A percentile compares a stretch with the other conserved stretches of the same genome.
Conservation (phyloP, 2,888 invertebrate genomes). For the Pinctada fucata region DNA sequence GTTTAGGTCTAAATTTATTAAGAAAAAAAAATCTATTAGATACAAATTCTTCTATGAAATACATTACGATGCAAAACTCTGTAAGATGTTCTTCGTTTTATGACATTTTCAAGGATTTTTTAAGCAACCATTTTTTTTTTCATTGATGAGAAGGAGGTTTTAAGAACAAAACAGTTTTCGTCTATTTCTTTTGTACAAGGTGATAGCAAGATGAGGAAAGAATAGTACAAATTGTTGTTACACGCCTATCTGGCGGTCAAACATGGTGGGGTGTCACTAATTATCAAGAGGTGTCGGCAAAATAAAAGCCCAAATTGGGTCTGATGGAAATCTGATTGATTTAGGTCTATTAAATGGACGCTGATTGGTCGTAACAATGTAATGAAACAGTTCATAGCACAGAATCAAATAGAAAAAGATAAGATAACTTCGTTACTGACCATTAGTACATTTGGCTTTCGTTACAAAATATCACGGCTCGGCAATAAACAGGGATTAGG, state of each 20-base stretch:
- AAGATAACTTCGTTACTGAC: constrained; percentile 27
- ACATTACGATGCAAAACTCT: too few species aligned
- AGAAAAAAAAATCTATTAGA: too few species aligned
- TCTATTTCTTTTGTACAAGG: too few species aligned
- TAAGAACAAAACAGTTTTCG: too few species aligned
- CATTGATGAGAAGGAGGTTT: too few species aligned
- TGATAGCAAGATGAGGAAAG: too few species aligned
- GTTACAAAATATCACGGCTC: constrained; percentile 11
- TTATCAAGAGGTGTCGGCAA: constrained; percentile 21
- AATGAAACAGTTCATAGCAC: constrained; percentile 31
- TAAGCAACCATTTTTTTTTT: too few species aligned
- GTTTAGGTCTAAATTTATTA: too few species aligned
- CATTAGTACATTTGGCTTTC: constrained; percentile 28
- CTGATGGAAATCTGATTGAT: constrained; percentile 30
- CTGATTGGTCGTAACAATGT: constrained; percentile 31
- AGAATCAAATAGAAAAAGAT: constrained; percentile 23
- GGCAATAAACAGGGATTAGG: neutral
- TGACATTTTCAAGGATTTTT: too few species aligned
- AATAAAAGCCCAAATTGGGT: constrained; percentile 27
- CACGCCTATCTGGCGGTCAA: neutral
- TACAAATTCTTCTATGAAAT: too few species aligned
- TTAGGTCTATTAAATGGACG: constrained; percentile 28
- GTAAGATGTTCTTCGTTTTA: too few species aligned
- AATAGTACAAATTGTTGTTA: too few species aligned
- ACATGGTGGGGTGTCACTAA: constrained; percentile 9